Evolutionary conservation across 2,113 vertebrate species (phyloP).

Genomic region (Siphamia tubifer): DNA sequence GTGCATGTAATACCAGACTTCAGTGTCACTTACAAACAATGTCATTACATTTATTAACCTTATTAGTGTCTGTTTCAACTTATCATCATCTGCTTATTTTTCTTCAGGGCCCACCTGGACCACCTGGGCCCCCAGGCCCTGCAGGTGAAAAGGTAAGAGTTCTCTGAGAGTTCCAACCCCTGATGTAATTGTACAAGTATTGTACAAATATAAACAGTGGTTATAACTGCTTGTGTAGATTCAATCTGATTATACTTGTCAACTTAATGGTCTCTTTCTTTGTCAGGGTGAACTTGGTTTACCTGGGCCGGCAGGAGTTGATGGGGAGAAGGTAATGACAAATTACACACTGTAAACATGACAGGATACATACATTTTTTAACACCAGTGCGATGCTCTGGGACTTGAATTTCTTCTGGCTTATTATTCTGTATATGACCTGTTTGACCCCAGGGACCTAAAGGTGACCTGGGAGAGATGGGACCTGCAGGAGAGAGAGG

Average conservation of each 20-base stretch:
- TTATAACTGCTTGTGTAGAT: background rate
- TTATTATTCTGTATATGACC: background rate
- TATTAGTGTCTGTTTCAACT: background rate
- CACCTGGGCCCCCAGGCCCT: conserved; percentile 83
- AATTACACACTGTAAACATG: background rate
- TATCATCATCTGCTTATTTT: conserved; percentile 22
- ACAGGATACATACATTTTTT: background rate
- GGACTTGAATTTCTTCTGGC: background rate
- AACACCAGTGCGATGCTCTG: background rate
- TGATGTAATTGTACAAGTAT: background rate
- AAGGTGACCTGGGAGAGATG: conserved; percentile 84
- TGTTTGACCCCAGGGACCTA: conserved; percentile 79
- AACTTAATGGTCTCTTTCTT: background rate
- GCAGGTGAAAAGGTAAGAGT: conserved; percentile 86
- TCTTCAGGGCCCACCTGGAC: conserved; percentile 88
- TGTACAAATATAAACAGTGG: background rate
- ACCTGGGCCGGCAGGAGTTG: conserved; percentile 86
- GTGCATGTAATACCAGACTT: no score
- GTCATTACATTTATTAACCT: no score
- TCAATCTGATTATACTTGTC: background rate
- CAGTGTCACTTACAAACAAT: no score
- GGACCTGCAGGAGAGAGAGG: conserved; percentile 82
- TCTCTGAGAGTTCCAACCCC: background rate
- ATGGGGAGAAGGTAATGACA: conserved; percentile 86
- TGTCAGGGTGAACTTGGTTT: conserved; percentile 89